phyloP scores from a whole-genome alignment of 2,797 vertebrate genomes.

The Enteromius unitaeniatus region DNA sequence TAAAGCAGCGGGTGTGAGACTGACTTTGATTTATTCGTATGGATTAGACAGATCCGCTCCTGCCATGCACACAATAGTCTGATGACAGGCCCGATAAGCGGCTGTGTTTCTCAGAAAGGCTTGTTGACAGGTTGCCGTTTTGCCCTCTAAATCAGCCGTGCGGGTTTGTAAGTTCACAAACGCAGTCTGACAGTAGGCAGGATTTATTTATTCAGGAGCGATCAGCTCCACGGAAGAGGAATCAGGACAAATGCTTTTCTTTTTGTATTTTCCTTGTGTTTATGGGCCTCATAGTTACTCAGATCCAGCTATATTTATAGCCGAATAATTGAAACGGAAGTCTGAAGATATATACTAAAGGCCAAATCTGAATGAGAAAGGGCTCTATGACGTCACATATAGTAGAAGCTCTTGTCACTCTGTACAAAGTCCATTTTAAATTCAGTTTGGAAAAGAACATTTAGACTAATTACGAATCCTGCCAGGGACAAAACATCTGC shows the following conservation, averaged over 20 bases:
- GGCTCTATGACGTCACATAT: neutral
- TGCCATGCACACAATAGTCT: conserved; percentile 68
- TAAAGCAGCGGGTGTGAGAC: conserved; percentile 34
- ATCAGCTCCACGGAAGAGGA: conserved; percentile 43
- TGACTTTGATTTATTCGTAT: conserved; percentile 66
- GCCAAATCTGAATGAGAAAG: neutral
- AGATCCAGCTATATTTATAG: neutral
- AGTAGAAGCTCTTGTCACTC: neutral
- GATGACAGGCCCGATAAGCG: conserved; percentile 69
- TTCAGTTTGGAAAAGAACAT: neutral
- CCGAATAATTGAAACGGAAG: neutral
- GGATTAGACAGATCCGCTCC: conserved; percentile 67
- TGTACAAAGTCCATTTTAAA: neutral
- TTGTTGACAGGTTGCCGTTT: conserved; percentile 62
- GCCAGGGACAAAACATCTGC: neutral
- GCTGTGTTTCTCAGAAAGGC: conserved; percentile 59
- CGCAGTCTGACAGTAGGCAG: conserved; percentile 44
- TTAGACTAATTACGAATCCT: neutral
- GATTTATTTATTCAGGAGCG: conserved; percentile 55
- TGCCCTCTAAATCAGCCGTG: conserved; percentile 57
- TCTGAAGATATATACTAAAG: neutral
- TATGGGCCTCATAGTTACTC: neutral
- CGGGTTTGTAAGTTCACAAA: conserved; percentile 50
- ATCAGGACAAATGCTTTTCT: conserved; percentile 29
- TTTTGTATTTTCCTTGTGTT: conserved; percentile 22